These are phyloP conservation scores for Rotaria socialis DNA, from an alignment of 2,888 invertebrate species.

Conservation along the genomic window DNA sequence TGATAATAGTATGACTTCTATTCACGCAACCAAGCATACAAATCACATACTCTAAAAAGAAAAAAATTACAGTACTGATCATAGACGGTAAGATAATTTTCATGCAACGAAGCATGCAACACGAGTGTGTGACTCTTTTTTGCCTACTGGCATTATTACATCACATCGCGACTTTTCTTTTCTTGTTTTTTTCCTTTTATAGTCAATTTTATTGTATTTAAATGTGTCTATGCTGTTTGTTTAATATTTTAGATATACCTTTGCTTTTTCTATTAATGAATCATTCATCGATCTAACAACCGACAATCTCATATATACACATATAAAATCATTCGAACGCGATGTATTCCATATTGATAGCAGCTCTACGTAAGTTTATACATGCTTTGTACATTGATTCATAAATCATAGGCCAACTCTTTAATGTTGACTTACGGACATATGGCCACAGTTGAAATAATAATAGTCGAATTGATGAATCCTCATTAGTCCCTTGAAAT, in stretches of 20 bases:
- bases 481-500: conserved; percentile 15
- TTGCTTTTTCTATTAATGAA: background rate
- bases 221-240: background rate
- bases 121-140: background rate
- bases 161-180: background rate
- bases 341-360: background rate
- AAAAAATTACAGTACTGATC: background rate
- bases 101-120: conserved; percentile 11
- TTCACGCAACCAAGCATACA: conserved; percentile 1
- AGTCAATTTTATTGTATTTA: background rate
- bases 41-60: background rate
- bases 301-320: background rate
- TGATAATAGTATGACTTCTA: conserved; percentile 23
- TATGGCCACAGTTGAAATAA: conserved; percentile 25
- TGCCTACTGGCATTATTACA: background rate
- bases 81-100: conserved; percentile 15
- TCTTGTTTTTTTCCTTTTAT: background rate
- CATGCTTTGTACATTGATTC: background rate
- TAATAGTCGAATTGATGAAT: conserved; percentile 14
- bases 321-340: background rate
- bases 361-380: background rate
- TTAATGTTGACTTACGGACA: conserved; percentile 15
- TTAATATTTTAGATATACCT: background rate
- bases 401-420: background rate
- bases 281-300: background rate